Evolutionary conservation across 35 echinoderm and acorn worm species (phyloP).

Genomic region (Strongylocentrotus purpuratus): DNA sequence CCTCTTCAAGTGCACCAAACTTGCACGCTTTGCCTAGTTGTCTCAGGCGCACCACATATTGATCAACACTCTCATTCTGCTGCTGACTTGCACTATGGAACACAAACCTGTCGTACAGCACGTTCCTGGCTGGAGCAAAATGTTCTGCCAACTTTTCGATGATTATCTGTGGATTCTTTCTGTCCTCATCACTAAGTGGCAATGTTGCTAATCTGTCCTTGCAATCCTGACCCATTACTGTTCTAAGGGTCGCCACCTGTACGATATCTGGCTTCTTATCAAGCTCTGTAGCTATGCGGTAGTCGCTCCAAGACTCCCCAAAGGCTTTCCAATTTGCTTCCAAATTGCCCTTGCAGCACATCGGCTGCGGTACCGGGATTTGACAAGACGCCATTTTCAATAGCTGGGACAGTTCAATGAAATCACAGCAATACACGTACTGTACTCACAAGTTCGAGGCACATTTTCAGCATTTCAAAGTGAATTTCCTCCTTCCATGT

Average conservation of each 20-base stretch:
- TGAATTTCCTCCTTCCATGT: no score
- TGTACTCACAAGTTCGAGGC: no score
- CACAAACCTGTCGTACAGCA: conserved; percentile 63
- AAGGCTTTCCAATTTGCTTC: conserved; percentile 48
- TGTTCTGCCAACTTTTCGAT: conserved; percentile 36
- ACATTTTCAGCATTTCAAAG: no score
- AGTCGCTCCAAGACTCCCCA: neutral
- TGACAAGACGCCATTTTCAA: conserved; percentile 45
- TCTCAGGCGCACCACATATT: conserved; percentile 59
- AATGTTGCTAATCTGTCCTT: conserved; percentile 47
- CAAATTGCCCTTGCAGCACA: conserved; percentile 36
- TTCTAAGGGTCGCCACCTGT: conserved; percentile 48
- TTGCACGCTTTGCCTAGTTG: conserved; percentile 64
- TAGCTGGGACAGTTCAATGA: neutral
- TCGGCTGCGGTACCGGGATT: conserved; percentile 42
- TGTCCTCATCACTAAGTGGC: conserved; percentile 48
- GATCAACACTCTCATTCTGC: conserved; percentile 65
- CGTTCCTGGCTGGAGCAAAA: conserved; percentile 48
- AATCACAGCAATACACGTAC: no score
- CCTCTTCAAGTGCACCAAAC: conserved; percentile 51
- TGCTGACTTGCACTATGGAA: conserved; percentile 41
- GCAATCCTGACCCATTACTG: conserved; percentile 56
- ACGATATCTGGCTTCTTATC: conserved; percentile 33
- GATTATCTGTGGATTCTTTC: conserved; percentile 33
- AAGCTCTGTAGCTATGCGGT: conserved; percentile 39